A percentile compares a stretch with the other conserved stretches of the same genome.
These are phyloP conservation scores for Acrobasis suavella DNA, from an alignment of 2,888 invertebrate species.

Conservation along the genomic window DNA sequence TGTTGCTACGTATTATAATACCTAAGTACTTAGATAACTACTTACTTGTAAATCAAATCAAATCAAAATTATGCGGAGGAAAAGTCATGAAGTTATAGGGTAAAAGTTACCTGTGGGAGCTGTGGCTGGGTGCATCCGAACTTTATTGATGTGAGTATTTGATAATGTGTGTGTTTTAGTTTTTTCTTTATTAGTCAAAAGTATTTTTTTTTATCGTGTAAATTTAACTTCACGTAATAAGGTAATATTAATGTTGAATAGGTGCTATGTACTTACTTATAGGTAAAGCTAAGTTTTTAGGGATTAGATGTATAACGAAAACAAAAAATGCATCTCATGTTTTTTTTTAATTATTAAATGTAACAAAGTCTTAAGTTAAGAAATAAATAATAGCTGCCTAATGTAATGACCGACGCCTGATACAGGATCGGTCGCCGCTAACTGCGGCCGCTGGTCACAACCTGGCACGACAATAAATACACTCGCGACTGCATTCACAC, in stretches of 20 bases:
- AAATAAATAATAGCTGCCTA: conserved; percentile 18
- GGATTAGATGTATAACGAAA: neutral
- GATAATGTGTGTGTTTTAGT: too few relatives aligned
- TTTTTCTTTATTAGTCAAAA: too few relatives aligned
- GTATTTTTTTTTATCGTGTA: too few relatives aligned
- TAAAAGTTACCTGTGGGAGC: too few relatives aligned
- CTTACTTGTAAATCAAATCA: too few relatives aligned
- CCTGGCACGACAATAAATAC: conserved; percentile 7
- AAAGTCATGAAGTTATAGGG: too few relatives aligned
- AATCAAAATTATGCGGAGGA: too few relatives aligned
- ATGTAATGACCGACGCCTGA: conserved; percentile 8
- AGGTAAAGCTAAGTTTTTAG: neutral
- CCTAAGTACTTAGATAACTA: too few relatives aligned
- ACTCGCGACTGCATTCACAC: conserved; percentile 13
- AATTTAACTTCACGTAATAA: neutral
- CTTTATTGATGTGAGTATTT: too few relatives aligned
- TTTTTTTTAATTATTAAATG: conserved; percentile 13
- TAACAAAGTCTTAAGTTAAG: conserved; percentile 7
- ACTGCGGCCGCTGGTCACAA: conserved; percentile 6
- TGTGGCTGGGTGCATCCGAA: too few relatives aligned
- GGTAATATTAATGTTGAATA: neutral
- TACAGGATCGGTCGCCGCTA: conserved; percentile 11
- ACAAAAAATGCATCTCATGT: neutral
- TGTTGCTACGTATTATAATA: too few relatives aligned
- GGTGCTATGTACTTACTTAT: too few relatives aligned